Conservation (phyloP, 2,113 vertebrate genomes). For the Tiliqua scincoides region DNA sequence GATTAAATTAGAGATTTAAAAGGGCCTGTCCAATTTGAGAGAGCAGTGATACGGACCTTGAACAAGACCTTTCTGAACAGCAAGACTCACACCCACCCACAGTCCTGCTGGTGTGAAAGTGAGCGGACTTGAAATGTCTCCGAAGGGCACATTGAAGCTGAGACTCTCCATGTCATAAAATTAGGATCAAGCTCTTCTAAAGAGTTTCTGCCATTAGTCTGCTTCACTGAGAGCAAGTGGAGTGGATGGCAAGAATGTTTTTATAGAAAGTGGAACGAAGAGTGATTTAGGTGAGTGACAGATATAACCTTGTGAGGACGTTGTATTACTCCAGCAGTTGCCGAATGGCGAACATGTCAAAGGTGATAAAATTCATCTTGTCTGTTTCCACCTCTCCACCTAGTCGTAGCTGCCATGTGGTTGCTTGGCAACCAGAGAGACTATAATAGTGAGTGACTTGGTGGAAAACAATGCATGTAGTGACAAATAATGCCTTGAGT, state of each 20-base stretch:
- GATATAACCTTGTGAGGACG: neutral
- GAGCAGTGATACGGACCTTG: slow-evolving; percentile 24
- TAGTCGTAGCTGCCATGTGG: neutral
- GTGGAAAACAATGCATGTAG: neutral
- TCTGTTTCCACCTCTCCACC: neutral
- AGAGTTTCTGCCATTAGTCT: neutral
- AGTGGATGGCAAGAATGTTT: neutral
- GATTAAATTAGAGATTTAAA: neutral
- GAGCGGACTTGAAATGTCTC: slow-evolving; percentile 13
- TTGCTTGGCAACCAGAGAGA: slow-evolving; percentile 2
- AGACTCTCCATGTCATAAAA: neutral
- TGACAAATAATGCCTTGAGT: neutral
- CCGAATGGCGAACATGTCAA: neutral
- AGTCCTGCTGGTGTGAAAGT: neutral
- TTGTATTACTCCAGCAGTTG: neutral
- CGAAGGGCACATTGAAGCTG: slow-evolving; percentile 15
- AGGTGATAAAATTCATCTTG: neutral
- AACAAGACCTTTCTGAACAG: slow-evolving; percentile 35
- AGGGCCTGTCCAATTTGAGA: neutral
- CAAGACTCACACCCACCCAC: neutral
- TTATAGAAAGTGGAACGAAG: neutral
- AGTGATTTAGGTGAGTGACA: neutral
- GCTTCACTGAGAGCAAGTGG: accelerated
- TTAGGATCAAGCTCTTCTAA: slow-evolving; percentile 7
- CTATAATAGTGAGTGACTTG: neutral